A percentile compares a stretch with the other conserved stretches of the same genome.
Evolutionary conservation across 2,888 invertebrate genomes (phyloP).

Genomic region (Liopterus haemorrhoidalis): DNA sequence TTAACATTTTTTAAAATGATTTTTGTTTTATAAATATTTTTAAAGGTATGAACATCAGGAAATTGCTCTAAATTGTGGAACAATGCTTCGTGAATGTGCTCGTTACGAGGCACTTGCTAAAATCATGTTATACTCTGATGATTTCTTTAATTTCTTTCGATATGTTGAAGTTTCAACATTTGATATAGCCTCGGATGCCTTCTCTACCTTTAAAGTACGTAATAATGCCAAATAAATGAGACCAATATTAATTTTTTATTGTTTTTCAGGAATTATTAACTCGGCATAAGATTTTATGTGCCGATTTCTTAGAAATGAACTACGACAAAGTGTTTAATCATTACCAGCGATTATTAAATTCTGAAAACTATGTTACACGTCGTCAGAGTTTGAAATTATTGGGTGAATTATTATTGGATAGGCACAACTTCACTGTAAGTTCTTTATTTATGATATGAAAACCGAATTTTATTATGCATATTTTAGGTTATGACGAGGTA

Average conservation of each 20-base stretch:
- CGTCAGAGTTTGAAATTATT: conserved; percentile 96
- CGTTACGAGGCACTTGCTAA: conserved; percentile 97
- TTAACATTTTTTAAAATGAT: conserved; percentile 6
- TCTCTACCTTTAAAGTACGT: conserved; percentile 97
- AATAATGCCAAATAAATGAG: conserved; percentile 3
- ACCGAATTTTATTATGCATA: conserved; percentile 24
- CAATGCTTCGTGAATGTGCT: conserved; percentile 97
- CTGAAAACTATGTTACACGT: conserved; percentile 98
- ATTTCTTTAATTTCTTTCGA: conserved; percentile 99
- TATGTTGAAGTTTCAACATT: conserved; percentile 99
- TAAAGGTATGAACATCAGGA: conserved; percentile 95
- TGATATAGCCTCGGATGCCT: conserved; percentile 99
- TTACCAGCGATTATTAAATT: conserved; percentile 95
- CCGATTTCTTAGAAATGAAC: conserved; percentile 97
- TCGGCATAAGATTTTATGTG: conserved; percentile 91
- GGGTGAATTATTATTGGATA: conserved; percentile 93
- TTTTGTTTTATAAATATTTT: conserved; percentile 32
- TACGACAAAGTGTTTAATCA: conserved; percentile 97
- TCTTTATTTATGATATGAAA: conserved; percentile 16
- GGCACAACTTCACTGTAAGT: conserved; percentile 95
- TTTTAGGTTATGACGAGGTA: conserved; percentile 87
- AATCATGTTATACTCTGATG: conserved; percentile 95
- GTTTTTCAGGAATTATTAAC: conserved; percentile 78
- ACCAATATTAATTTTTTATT: conserved; percentile 25
- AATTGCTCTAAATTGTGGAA: conserved; percentile 97